Evolutionary conservation across 2,888 invertebrate genomes (phyloP).

Genomic region (Leptura quadrifasciata): DNA sequence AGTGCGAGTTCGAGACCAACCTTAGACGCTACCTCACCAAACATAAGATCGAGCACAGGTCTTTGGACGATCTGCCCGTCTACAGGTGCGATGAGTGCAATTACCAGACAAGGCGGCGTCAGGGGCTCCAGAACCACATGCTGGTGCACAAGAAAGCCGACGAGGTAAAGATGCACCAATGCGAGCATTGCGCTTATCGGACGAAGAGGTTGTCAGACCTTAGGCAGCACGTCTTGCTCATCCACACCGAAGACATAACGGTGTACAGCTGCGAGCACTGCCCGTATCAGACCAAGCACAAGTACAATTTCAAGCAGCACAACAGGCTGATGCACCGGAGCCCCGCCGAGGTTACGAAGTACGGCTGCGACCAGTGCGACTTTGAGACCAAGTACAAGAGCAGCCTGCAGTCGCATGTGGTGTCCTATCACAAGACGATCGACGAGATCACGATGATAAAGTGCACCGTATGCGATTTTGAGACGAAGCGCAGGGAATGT

Average conservation of each 20-base stretch:
- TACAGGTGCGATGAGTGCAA: slow-evolving; percentile 17
- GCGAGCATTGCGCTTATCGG: background rate
- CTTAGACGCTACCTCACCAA: background rate
- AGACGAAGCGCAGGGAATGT: background rate
- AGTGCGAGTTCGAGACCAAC: slow-evolving; percentile 17
- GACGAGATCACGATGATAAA: slow-evolving; percentile 22
- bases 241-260: background rate
- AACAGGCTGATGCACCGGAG: background rate
- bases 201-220: slow-evolving; percentile 1
- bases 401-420: background rate
- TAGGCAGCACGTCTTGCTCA: slow-evolving; percentile 10
- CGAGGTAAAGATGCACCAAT: slow-evolving; percentile 7
- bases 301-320: slow-evolving; percentile 14
- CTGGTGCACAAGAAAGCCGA: slow-evolving; percentile 20
- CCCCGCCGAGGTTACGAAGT: background rate
- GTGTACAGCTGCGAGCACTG: slow-evolving; percentile 25
- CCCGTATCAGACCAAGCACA: slow-evolving; percentile 15
- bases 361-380: slow-evolving; percentile 33
- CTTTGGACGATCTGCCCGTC: background rate
- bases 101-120: background rate
- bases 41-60: slow-evolving; percentile 7
- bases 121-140: slow-evolving; percentile 11
- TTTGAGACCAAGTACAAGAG: slow-evolving; percentile 19
- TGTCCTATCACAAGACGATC: background rate
- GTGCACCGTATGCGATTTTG: background rate